Evolutionary conservation across 2,888 invertebrate genomes (phyloP).

Genomic region (Myathropa florea): DNA sequence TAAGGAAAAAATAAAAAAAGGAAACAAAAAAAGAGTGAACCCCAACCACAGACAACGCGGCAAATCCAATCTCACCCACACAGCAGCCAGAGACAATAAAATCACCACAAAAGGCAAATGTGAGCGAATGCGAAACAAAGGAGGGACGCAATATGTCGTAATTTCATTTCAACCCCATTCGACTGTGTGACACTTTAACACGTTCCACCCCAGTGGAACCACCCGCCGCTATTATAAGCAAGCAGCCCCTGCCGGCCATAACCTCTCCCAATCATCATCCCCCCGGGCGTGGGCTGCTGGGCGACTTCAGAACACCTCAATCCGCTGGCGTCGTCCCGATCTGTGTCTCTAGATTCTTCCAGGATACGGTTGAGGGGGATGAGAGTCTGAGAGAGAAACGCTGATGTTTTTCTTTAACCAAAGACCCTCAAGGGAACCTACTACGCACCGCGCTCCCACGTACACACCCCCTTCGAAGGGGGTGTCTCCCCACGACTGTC

Average conservation of each 20-base stretch:
- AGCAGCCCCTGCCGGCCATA: conserved; percentile 23
- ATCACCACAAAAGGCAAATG: conserved; percentile 53
- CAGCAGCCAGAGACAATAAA: conserved; percentile 44
- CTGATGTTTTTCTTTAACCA: not conserved
- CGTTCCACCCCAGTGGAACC: conserved; percentile 13
- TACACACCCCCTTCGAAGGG: not conserved
- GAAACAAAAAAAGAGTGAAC: not conserved
- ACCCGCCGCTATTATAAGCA: conserved; percentile 1
- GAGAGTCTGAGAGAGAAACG: not conserved
- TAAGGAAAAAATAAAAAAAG: conserved; percentile 6
- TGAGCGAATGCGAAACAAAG: conserved; percentile 18
- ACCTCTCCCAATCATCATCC: conserved; percentile 10
- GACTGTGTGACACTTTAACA: conserved; percentile 48
- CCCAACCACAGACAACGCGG: not conserved
- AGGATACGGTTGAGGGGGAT: not conserved
- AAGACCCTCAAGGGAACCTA: not conserved
- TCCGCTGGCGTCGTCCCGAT: not conserved
- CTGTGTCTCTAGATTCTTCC: not conserved
- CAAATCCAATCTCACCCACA: conserved; percentile 15
- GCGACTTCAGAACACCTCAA: conserved; percentile 17
- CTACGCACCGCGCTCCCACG: conserved; percentile 19
- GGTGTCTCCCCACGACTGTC: not conserved
- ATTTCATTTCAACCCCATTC: conserved; percentile 39
- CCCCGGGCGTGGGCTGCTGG: not conserved
- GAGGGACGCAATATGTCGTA: conserved; percentile 13